Evolutionary conservation across 2,113 vertebrate genomes (phyloP).

Genomic region (Hiodon tergisus): DNA sequence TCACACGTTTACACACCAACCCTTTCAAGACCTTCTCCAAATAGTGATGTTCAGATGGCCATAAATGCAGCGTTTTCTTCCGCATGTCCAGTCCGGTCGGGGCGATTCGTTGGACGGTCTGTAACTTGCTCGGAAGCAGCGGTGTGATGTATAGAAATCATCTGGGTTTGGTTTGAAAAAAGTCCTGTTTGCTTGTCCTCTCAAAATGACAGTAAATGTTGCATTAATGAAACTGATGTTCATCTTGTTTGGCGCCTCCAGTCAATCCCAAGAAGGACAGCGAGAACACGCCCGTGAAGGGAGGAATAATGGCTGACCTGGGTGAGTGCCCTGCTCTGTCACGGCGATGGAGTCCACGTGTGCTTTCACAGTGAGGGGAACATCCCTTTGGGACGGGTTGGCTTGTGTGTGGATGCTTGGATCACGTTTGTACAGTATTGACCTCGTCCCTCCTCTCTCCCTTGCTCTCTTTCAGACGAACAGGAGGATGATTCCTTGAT

Average conservation of each 20-base stretch:
- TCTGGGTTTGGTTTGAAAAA: no score
- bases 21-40: no score
- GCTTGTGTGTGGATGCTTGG: background rate
- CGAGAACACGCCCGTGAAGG: conserved; percentile 94
- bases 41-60: no score
- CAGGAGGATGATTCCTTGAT: conserved; percentile 84
- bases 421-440: background rate
- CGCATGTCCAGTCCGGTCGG: background rate
- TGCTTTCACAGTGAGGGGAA: no score
- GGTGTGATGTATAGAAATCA: no score
- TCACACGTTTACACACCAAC: background rate
- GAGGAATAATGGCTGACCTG: conserved; percentile 89
- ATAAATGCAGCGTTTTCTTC: no score
- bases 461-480: conserved; percentile 72
- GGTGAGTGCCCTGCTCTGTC: conserved; percentile 58
- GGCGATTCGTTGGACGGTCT: background rate
- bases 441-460: background rate
- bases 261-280: conserved; percentile 98
- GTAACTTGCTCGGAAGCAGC: no score
- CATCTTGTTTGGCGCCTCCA: conserved; percentile 38
- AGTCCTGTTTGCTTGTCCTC: background rate
- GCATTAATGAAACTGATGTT: background rate
- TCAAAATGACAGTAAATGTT: background rate
- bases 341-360: background rate
- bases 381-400: no score